A percentile compares a stretch with the other conserved stretches of the same genome.
Evolutionary conservation across 2,888 invertebrate genomes (phyloP).

Genomic region (Nephrotoma flavescens): DNA sequence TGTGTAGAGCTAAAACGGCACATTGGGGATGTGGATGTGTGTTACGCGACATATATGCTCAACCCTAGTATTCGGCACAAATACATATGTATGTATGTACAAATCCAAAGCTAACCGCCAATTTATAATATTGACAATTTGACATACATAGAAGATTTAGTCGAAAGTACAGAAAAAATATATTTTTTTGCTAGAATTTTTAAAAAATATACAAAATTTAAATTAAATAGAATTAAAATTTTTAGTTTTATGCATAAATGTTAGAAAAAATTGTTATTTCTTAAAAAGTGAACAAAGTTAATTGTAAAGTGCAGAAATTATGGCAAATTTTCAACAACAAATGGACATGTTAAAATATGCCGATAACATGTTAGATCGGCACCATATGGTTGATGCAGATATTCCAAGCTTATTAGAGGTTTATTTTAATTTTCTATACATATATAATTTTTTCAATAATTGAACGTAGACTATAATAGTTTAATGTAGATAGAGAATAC

Average conservation of each 20-base stretch:
- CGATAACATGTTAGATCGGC: constrained; percentile 65
- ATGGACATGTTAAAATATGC: constrained; percentile 46
- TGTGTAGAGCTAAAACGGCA: too few species aligned
- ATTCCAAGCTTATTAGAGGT: constrained; percentile 28
- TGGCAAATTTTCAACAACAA: constrained; percentile 1
- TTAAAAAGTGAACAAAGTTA: background rate
- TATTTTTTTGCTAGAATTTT: background rate
- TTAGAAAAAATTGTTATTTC: background rate
- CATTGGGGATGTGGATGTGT: too few species aligned
- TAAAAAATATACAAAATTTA: background rate
- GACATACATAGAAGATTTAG: background rate
- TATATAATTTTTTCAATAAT: background rate
- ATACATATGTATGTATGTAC: background rate
- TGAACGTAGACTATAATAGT: background rate
- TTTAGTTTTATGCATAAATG: background rate
- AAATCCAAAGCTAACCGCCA: background rate
- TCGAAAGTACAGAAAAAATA: background rate
- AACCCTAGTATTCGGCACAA: background rate
- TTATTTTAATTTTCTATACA: background rate
- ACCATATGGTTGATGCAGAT: constrained; percentile 28
- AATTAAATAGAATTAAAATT: background rate
- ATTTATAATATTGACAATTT: background rate
- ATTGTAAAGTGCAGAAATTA: background rate
- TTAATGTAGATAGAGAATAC: background rate
- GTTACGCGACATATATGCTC: background rate